Evolutionary conservation across 2,797 vertebrate species (phyloP).

Genomic region (Pterois miles): DNA sequence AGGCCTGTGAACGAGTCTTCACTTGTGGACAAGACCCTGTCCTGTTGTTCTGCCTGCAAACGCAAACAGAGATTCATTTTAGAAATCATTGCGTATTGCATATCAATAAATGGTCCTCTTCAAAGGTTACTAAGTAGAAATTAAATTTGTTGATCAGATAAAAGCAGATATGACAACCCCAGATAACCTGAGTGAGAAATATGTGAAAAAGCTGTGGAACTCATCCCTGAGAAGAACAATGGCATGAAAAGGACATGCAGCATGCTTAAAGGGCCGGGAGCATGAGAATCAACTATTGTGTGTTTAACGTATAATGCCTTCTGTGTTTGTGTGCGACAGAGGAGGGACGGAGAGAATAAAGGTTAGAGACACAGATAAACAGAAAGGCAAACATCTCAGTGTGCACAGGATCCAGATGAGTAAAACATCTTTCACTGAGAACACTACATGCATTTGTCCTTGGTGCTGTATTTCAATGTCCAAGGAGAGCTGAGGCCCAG

Average conservation of each 20-base stretch:
- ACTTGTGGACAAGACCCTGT: conserved; percentile 77
- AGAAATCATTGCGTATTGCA: conserved; percentile 5
- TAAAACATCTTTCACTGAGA: conserved; percentile 33
- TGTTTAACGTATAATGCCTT: conserved; percentile 17
- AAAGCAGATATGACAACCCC: not conserved
- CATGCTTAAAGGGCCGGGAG: not conserved
- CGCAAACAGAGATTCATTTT: conserved; percentile 55
- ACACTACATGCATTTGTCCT: conserved; percentile 65
- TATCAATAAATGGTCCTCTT: not conserved
- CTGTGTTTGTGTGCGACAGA: conserved; percentile 4
- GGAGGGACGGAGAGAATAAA: not conserved
- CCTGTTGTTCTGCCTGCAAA: conserved; percentile 79
- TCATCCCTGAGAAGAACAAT: not conserved
- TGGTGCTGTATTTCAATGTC: conserved; percentile 67
- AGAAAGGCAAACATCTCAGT: conserved; percentile 16
- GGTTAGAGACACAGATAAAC: conserved; percentile 13
- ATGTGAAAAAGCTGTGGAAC: not conserved
- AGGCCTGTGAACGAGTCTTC: conserved; percentile 66
- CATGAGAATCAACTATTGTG: not conserved
- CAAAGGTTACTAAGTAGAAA: not conserved
- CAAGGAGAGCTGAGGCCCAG: conserved; percentile 73
- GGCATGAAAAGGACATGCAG: not conserved
- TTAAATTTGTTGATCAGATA: not conserved
- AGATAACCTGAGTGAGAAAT: not conserved
- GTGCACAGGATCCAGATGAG: conserved; percentile 27